A percentile compares a stretch with the other conserved stretches of the same genome.
Evolutionary conservation across 2,888 invertebrate species (phyloP).

Genomic region (Mylabris sibirica): DNA sequence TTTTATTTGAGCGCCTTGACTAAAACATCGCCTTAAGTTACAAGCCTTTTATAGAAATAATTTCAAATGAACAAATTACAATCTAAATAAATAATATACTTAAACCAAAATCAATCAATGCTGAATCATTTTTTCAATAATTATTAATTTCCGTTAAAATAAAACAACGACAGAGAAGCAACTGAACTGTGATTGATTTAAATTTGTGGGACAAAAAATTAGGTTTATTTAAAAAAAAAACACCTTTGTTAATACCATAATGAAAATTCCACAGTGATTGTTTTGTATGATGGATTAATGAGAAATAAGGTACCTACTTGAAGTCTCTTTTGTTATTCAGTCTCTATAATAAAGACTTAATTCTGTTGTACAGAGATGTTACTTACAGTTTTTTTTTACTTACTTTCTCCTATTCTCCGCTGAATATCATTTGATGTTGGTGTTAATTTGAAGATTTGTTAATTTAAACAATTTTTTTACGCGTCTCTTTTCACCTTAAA

Average conservation of each 20-base stretch:
- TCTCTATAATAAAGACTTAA: background rate
- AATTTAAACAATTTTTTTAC: background rate
- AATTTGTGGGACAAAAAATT: background rate
- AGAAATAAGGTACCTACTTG: background rate
- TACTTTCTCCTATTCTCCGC: background rate
- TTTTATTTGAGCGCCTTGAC: too few relatives aligned
- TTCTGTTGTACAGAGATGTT: background rate
- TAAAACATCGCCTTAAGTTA: too few relatives aligned
- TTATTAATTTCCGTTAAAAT: background rate
- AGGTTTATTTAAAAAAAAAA: background rate
- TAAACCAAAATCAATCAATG: background rate
- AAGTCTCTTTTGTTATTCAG: background rate
- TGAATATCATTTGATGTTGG: background rate
- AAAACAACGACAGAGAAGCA: background rate
- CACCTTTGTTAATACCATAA: background rate
- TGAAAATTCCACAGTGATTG: background rate
- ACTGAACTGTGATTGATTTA: background rate
- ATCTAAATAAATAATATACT: too few relatives aligned
- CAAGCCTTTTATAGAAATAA: too few relatives aligned
- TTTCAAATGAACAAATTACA: too few relatives aligned
- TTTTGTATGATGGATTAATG: background rate
- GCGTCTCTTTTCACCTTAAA: background rate
- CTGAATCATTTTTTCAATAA: background rate
- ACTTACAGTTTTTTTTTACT: too few relatives aligned
- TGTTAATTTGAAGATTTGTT: background rate